Conservation (phyloP, 2,797 vertebrate genomes). For the Semaprochilodus insignis region DNA sequence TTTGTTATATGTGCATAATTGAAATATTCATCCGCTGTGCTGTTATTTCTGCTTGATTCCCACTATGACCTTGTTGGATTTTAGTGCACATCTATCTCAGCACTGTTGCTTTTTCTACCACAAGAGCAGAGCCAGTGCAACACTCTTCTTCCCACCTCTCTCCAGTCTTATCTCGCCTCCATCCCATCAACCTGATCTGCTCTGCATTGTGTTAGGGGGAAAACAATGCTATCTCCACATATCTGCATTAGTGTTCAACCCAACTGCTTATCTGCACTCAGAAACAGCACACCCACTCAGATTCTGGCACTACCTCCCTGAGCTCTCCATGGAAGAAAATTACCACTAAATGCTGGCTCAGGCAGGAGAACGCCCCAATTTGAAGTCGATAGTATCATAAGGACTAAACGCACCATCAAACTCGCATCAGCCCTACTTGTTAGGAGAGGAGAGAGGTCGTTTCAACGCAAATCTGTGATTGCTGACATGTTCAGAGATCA, state of each 20-base stretch:
- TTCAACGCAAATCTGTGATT: constrained; percentile 9
- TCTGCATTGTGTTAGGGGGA: constrained; percentile 51
- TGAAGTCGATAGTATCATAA: constrained; percentile 41
- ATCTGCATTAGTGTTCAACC: constrained; percentile 57
- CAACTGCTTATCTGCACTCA: constrained; percentile 57
- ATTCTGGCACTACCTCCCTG: constrained; percentile 40
- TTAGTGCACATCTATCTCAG: constrained; percentile 29
- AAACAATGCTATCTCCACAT: constrained; percentile 58
- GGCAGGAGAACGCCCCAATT: constrained; percentile 15
- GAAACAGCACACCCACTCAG: constrained; percentile 52
- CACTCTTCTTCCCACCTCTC: constrained; percentile 34
- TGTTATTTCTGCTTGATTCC: not conserved
- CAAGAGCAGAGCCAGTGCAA: constrained; percentile 43
- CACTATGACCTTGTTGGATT: constrained; percentile 43
- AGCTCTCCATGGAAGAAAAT: constrained; percentile 39
- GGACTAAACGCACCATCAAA: constrained; percentile 26
- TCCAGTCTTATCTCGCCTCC: constrained; percentile 54
- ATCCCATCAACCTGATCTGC: constrained; percentile 55
- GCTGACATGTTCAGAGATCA: not conserved
- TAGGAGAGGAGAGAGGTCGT: constrained; percentile 16
- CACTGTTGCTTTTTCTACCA: constrained; percentile 45
- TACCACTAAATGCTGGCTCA: constrained; percentile 39
- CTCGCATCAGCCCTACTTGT: constrained; percentile 5
- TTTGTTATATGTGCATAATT: constrained; percentile 6
- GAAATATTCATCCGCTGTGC: constrained; percentile 2